These are phyloP conservation scores for Cottus gobio DNA, from an alignment of 2,113 vertebrate species.

Conservation along the genomic window DNA sequence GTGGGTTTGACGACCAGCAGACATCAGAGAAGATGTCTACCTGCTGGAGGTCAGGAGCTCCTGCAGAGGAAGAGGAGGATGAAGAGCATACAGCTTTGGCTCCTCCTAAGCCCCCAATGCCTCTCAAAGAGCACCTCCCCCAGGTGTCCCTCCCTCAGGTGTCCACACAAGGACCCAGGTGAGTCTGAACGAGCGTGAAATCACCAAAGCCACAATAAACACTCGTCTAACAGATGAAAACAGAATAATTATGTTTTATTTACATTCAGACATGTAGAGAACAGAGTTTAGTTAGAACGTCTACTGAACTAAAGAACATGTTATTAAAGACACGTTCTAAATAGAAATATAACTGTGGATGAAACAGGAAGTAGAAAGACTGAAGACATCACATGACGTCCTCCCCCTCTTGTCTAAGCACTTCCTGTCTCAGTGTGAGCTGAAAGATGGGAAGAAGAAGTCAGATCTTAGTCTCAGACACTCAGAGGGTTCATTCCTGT, in stretches of 20 bases:
- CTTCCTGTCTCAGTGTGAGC: constrained; percentile 37
- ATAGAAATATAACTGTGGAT: no score
- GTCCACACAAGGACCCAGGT: constrained; percentile 1
- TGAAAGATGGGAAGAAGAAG: constrained; percentile 20
- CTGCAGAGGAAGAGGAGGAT: constrained; percentile 1
- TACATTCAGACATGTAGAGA: no score
- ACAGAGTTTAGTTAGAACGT: no score
- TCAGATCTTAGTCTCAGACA: not conserved
- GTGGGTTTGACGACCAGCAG: not conserved
- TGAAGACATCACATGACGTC: not conserved
- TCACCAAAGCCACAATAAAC: not conserved
- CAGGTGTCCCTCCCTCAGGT: not conserved
- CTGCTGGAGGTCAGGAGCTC: not conserved
- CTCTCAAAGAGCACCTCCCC: constrained; percentile 47
- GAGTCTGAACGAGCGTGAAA: not conserved
- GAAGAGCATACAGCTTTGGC: constrained; percentile 20
- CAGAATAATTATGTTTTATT: no score
- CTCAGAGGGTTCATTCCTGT: no score
- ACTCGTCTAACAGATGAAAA: no score
- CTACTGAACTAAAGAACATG: no score
- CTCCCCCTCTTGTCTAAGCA: not conserved
- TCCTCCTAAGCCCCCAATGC: constrained; percentile 88
- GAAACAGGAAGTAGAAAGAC: constrained; percentile 53
- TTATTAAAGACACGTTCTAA: no score
- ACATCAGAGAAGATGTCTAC: not conserved